Conservation (phyloP, 2,113 vertebrate species). For the Cyprinodon brontotheroides region DNA sequence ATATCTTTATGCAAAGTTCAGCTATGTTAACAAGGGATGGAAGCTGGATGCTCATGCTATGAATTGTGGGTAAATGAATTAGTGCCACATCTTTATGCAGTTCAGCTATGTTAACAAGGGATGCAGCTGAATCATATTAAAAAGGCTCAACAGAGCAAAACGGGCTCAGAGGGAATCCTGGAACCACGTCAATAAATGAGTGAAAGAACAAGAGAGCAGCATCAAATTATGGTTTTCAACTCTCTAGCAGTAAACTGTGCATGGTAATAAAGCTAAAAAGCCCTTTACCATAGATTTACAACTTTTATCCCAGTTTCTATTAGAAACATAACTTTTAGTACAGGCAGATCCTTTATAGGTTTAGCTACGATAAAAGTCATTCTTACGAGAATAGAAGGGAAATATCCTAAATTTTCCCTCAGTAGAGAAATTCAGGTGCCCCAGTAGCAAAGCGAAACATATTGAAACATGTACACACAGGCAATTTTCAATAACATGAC, state of each 20-base stretch:
- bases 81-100: not conserved
- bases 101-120: conserved; percentile 9
- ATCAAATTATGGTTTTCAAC: conserved; percentile 6
- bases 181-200: conserved; percentile 37
- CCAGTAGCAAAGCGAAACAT: too few relatives aligned
- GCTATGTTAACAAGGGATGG: too few relatives aligned
- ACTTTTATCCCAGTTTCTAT: not conserved
- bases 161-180: not conserved
- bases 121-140: conserved; percentile 19
- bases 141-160: conserved; percentile 11
- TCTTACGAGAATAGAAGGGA: not conserved
- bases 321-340: conserved; percentile 10
- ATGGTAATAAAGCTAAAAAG: conserved; percentile 23
- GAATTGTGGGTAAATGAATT: not conserved
- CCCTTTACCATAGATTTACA: conserved; percentile 19
- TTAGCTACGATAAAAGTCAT: not conserved
- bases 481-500: too few relatives aligned
- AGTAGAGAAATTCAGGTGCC: too few relatives aligned
- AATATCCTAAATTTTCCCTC: too few relatives aligned
- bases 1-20: too few relatives aligned
- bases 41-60: too few relatives aligned
- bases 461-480: too few relatives aligned
- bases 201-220: conserved; percentile 9
- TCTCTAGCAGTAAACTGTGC: conserved; percentile 41
- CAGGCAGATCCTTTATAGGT: not conserved